A percentile compares a stretch with the other conserved stretches of the same genome.
Conservation (phyloP, 2,797 vertebrate species). For the Tapera naevia region DNA sequence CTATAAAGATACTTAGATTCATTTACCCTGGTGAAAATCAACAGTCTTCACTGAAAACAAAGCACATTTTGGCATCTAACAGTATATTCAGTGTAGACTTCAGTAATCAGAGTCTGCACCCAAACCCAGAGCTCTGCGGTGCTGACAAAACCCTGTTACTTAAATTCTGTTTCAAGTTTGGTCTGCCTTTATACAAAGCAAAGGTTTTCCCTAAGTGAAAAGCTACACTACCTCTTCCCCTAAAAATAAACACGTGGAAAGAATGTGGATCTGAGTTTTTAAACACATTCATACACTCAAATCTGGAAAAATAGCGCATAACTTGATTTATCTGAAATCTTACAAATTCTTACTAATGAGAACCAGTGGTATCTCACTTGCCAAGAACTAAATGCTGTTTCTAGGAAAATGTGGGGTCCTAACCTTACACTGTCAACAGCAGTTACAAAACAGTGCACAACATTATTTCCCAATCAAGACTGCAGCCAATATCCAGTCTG, state of each 20-base stretch:
- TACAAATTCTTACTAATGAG: background rate
- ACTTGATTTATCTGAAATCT: background rate
- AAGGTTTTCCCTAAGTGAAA: background rate
- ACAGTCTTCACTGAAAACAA: background rate
- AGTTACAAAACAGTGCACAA: background rate
- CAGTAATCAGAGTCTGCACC: background rate
- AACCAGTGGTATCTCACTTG: background rate
- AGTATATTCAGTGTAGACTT: background rate
- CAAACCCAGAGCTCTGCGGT: background rate
- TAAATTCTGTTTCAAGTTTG: background rate
- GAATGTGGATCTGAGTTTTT: background rate
- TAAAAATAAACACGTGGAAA: accelerated
- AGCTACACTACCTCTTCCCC: background rate
- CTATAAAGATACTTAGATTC: background rate
- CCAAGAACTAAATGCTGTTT: background rate
- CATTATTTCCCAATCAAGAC: background rate
- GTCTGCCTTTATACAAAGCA: background rate
- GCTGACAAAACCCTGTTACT: background rate
- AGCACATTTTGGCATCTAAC: background rate
- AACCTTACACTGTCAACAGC: background rate
- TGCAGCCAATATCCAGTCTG: background rate
- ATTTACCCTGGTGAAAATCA: constrained; percentile 1
- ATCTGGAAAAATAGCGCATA: background rate
- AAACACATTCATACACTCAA: background rate
- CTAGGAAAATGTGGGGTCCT: background rate